These are phyloP conservation scores for Musca vetustissima DNA, from an alignment of 1,140 invertebrate species.

Conservation along the genomic window DNA sequence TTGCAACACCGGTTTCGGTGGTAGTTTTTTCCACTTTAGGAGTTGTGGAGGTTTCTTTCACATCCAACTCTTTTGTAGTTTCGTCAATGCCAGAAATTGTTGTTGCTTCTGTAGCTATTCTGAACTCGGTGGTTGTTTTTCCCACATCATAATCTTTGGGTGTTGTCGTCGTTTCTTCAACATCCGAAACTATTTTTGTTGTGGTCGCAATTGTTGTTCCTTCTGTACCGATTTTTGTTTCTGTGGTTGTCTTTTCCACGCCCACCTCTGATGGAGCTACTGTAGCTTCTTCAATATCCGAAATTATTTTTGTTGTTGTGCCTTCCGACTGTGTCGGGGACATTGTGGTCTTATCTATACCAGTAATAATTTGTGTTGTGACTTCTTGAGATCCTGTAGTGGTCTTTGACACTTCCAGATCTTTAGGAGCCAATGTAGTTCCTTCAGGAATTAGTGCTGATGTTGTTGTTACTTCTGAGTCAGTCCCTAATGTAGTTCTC, in stretches of 20 bases:
- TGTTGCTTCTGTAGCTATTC: too few relatives aligned
- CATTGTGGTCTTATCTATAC: too few relatives aligned
- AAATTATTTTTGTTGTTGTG: too few relatives aligned
- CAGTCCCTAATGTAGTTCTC: neutral
- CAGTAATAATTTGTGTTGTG: too few relatives aligned
- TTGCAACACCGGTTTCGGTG: neutral
- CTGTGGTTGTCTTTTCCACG: neutral
- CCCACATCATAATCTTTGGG: neutral
- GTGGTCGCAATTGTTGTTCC: too few relatives aligned
- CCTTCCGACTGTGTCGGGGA: too few relatives aligned
- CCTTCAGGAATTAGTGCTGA: neutral
- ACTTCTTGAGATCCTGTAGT: neutral
- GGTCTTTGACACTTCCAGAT: neutral
- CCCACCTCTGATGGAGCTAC: neutral
- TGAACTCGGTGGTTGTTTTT: neutral
- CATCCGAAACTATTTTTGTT: neutral
- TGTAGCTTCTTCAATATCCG: neutral
- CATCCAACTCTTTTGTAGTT: neutral
- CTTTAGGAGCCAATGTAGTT: neutral
- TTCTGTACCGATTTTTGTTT: neutral
- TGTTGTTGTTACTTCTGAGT: neutral
- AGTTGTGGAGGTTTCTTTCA: neutral
- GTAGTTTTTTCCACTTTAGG: neutral
- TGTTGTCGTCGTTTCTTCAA: neutral
- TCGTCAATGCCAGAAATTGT: too few relatives aligned